Evolutionary conservation across 2,888 invertebrate species (phyloP), one percentile per base, ranked within the genome.

Genomic region (Epicampocera succincta): DNA sequence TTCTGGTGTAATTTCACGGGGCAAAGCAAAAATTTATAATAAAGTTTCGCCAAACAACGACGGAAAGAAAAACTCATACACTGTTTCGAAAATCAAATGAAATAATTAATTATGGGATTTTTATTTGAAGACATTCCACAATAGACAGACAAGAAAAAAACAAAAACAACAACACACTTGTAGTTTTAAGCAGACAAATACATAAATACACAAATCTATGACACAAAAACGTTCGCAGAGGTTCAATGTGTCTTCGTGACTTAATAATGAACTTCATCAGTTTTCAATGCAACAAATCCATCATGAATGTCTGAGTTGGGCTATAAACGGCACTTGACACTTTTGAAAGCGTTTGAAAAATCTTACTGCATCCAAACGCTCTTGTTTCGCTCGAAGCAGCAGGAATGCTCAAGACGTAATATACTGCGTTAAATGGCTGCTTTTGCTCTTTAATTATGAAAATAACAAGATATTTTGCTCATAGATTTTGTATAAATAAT

Each of bases 211-310:
- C 19, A 25, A 21, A 58, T 17, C 1, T 42, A 19, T 50, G 52
- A 52, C 17, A 48, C 25, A 52, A 54, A 21, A 61, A 29, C n/a
- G 29, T 50, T 66, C 21, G 40, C 58, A 58, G 15, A 65, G 66
- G 66, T 78, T 72, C 72, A 78, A 60, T 72, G 72, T 66, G 72
- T 60, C 60, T 72, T 73, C 66, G 52, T 79, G 72, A 60, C 52
- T 79, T 73, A 66, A 73, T 73, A 79, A 73, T 73, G 78, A 79
- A 79, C 78, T 73, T 79, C 66, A 72, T 60, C 60, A 66, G 60
- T 68, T 66, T 79, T 79, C 72, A 79, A 79, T 79, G 78, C 66
- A 79, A 79, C 60, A 60, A 72, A 66, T 73, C 72, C 72, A 79
- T 76, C 61, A 69, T 73, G 40, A 54, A 54, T 66, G 19, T 21